Evolutionary conservation across 2,888 invertebrate genomes (phyloP).

Genomic region (Eueremaeus valkanovi): DNA sequence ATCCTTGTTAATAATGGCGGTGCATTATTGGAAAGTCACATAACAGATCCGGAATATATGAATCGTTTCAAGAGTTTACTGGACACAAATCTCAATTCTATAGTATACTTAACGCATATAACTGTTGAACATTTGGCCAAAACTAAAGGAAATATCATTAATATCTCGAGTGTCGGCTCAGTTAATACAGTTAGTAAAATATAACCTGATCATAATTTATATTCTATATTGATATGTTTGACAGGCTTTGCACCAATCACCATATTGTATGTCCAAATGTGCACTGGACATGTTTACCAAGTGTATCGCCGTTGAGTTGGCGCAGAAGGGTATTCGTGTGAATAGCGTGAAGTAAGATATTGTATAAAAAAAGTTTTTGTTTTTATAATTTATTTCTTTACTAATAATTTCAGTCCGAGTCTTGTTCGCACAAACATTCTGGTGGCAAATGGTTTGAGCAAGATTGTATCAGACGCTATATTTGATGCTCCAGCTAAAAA

Average conservation of each 20-base stretch:
- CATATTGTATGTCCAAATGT: neutral
- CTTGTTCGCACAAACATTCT: neutral
- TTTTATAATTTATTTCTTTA: neutral
- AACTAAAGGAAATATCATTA: slow-evolving; percentile 38
- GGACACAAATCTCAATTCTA: slow-evolving; percentile 23
- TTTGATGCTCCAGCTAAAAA: neutral
- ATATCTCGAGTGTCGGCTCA: slow-evolving; percentile 23
- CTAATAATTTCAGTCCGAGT: neutral
- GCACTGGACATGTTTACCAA: neutral
- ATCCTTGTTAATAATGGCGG: slow-evolving; percentile 41
- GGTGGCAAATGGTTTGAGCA: neutral
- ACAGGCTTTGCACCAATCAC: neutral
- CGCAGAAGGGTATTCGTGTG: slow-evolving; percentile 20
- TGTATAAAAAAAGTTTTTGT: neutral
- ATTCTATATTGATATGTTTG: slow-evolving; percentile 24
- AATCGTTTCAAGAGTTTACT: neutral
- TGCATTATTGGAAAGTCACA: no score
- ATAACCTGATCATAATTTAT: neutral
- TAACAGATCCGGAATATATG: slow-evolving; percentile 22
- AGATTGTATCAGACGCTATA: neutral
- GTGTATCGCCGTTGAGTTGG: slow-evolving; percentile 1
- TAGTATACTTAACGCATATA: slow-evolving; percentile 32
- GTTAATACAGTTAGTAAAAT: neutral
- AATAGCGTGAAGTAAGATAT: slow-evolving; percentile 32
- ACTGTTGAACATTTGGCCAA: slow-evolving; percentile 38